Percentiles rank a stretch among this genome's conserved stretches.
Conservation (phyloP, 2,113 vertebrate genomes). For the Eclectus roratus region DNA sequence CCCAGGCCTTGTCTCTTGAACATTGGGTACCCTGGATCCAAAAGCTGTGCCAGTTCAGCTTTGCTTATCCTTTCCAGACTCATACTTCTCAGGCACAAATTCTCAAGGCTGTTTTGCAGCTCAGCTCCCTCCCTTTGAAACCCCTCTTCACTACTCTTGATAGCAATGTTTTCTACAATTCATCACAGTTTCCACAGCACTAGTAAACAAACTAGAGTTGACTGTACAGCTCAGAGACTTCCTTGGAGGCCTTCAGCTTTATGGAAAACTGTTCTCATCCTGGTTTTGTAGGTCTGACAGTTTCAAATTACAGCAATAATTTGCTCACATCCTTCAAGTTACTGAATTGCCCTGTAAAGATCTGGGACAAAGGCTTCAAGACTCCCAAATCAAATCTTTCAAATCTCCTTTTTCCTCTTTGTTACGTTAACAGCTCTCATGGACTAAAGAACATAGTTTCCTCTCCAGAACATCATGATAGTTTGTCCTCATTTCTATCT, state of each 20-base stretch:
- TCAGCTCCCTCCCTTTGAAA: neutral
- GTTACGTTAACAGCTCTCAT: neutral
- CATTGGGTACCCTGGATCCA: neutral
- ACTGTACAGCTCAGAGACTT: neutral
- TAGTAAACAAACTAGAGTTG: neutral
- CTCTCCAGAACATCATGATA: neutral
- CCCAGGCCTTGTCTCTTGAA: neutral
- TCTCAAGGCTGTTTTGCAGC: neutral
- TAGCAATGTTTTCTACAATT: neutral
- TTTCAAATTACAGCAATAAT: neutral
- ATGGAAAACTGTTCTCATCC: neutral
- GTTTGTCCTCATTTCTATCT: neutral
- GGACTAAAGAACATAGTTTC: neutral
- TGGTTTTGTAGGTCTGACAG: neutral
- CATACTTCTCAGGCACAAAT: neutral
- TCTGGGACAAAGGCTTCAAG: neutral
- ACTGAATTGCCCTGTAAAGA: neutral
- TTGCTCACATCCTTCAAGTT: neutral
- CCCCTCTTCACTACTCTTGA: neutral
- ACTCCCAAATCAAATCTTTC: neutral
- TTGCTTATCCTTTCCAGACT: neutral
- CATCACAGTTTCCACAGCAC: conserved; percentile 21
- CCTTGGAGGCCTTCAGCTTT: neutral
- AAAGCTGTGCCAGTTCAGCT: neutral
- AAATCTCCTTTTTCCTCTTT: neutral